These are phyloP conservation scores for Calameuta pallipes DNA, from an alignment of 2,888 invertebrate species.

Conservation along the genomic window DNA sequence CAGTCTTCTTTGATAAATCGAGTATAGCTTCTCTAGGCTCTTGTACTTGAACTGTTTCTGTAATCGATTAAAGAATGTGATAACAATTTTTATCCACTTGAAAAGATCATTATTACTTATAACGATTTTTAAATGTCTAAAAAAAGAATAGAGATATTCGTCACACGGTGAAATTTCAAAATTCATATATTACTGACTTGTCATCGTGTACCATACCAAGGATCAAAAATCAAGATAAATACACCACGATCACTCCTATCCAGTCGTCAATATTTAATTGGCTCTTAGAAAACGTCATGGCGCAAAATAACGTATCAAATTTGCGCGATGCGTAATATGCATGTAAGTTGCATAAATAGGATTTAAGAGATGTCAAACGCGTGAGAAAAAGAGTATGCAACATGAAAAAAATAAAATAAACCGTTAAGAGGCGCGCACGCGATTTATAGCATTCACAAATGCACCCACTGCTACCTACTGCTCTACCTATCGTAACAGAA, in stretches of 20 bases:
- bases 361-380: neutral
- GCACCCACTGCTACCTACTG: neutral
- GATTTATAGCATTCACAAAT: neutral
- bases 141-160: neutral
- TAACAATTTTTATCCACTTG: slow-evolving; percentile 12
- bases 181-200: neutral
- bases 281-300: neutral
- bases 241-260: neutral
- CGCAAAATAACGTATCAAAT: neutral
- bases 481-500: neutral
- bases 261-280: neutral
- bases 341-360: neutral
- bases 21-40: slow-evolving; percentile 79
- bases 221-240: neutral
- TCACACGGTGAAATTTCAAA: neutral
- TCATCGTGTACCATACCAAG: neutral
- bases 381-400: neutral
- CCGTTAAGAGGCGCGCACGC: neutral
- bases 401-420: neutral
- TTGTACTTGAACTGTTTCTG: slow-evolving; percentile 83
- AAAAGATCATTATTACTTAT: neutral
- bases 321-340: neutral
- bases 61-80: slow-evolving; percentile 46
- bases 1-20: slow-evolving; percentile 80
- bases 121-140: neutral